phyloP scores from a whole-genome alignment of 2,888 invertebrate genomes.

The Lissocephala sabroskyi region DNA sequence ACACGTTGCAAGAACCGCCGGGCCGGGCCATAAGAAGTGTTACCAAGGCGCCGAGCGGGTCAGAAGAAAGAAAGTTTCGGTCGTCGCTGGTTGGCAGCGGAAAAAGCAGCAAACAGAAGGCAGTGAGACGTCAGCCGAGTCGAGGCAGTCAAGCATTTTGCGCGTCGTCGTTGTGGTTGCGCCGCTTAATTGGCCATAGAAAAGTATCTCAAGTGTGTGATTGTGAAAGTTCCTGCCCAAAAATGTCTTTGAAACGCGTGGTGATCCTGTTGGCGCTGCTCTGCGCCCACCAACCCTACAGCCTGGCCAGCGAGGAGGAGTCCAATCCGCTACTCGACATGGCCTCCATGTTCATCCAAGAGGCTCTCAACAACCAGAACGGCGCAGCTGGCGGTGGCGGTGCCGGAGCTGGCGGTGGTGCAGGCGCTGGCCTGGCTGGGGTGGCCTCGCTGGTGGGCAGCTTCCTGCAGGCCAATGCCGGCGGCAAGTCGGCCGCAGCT shows the following conservation, averaged over 20 bases:
- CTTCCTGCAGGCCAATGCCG: slow-evolving; percentile 79
- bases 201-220: slow-evolving; percentile 54
- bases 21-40: slow-evolving; percentile 66
- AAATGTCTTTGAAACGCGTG: slow-evolving; percentile 62
- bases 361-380: slow-evolving; percentile 72
- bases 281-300: slow-evolving; percentile 59
- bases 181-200: slow-evolving; percentile 51
- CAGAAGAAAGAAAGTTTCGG: slow-evolving; percentile 72
- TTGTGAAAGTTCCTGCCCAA: slow-evolving; percentile 68
- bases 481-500: slow-evolving; percentile 54
- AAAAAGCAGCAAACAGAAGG: slow-evolving; percentile 9
- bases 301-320: slow-evolving; percentile 72
- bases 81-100: slow-evolving; percentile 58
- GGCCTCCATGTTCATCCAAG: slow-evolving; percentile 80
- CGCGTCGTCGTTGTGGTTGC: slow-evolving; percentile 26
- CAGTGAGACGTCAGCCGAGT: slow-evolving; percentile 37
- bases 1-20: background rate
- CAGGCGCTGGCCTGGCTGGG: slow-evolving; percentile 72
- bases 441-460: slow-evolving; percentile 79
- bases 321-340: slow-evolving; percentile 80
- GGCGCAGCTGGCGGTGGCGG: slow-evolving; percentile 73
- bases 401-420: slow-evolving; percentile 68
- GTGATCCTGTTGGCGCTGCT: slow-evolving; percentile 58
- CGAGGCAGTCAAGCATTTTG: slow-evolving; percentile 52
- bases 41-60: slow-evolving; percentile 48